These are phyloP conservation scores for Oreochromis grahami DNA, from an alignment of 2,797 vertebrate genomes.

Conservation along the genomic window DNA sequence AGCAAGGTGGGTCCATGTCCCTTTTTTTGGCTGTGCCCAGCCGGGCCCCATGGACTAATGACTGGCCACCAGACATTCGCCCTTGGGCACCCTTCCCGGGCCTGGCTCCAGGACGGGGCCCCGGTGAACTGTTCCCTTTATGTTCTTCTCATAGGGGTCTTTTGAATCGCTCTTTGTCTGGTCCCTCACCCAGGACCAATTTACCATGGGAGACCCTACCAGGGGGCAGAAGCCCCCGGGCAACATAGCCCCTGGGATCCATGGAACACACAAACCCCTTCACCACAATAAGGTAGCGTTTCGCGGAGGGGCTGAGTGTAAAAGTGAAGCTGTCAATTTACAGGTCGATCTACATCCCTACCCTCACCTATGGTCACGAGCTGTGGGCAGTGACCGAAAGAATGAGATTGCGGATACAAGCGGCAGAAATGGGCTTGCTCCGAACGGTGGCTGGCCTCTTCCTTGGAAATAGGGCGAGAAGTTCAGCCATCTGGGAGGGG, in stretches of 20 bases:
- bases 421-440: background rate
- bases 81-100: background rate
- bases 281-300: background rate
- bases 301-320: background rate
- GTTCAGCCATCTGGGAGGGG: background rate
- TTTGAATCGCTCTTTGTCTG: background rate
- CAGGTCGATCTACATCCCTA: background rate
- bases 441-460: background rate
- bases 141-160: background rate
- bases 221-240: no score
- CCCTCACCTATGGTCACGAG: background rate
- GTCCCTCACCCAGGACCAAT: background rate
- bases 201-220: background rate
- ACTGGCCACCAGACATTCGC: rapidly evolving
- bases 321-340: background rate
- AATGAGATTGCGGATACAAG: rapidly evolving
- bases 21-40: background rate
- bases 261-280: background rate
- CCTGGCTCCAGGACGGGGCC: no score
- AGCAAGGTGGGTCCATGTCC: background rate
- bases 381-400: background rate
- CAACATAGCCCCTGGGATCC: background rate
- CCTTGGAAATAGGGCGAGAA: background rate
- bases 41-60: background rate
- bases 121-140: background rate